Percentiles rank a stretch among this genome's conserved stretches.
phyloP scores from a whole-genome alignment of 2,888 invertebrate species.

The Tuberolachnus salignus region DNA sequence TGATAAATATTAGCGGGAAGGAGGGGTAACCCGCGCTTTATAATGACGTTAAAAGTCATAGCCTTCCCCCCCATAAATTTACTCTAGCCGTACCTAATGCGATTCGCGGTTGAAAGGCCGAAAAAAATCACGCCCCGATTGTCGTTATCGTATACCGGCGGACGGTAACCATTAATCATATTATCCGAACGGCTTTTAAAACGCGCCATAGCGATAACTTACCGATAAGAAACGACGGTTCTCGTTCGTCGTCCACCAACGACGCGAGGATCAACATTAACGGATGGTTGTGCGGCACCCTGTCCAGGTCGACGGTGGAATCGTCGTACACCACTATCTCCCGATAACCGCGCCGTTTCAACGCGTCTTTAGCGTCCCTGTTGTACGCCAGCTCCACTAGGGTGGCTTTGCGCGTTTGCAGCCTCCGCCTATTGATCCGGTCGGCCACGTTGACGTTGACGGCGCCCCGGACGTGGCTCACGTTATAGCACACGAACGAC shows the following conservation, averaged over 20 bases:
- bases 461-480: slow-evolving; percentile 72
- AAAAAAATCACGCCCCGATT: too few species aligned
- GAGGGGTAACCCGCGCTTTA: too few species aligned
- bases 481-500: slow-evolving; percentile 74
- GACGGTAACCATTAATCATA: too few species aligned
- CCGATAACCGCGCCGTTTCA: slow-evolving; percentile 66
- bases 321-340: slow-evolving; percentile 77
- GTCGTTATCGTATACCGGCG: too few species aligned
- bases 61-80: too few species aligned
- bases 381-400: slow-evolving; percentile 72
- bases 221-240: slow-evolving; percentile 73
- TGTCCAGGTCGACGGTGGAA: slow-evolving; percentile 69
- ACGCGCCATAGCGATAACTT: slow-evolving; percentile 62
- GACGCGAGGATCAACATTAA: slow-evolving; percentile 71
- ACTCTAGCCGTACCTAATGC: too few species aligned
- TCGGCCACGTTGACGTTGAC: slow-evolving; percentile 76
- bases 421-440: slow-evolving; percentile 71
- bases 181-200: background rate
- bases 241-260: slow-evolving; percentile 72
- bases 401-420: slow-evolving; percentile 72
- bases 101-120: too few species aligned
- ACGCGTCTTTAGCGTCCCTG: slow-evolving; percentile 70
- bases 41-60: too few species aligned
- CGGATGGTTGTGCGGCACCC: slow-evolving; percentile 68
- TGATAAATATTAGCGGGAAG: too few species aligned